These are phyloP conservation scores for Pseudochromis fuscus DNA, from an alignment of 2,797 vertebrate species.

Conservation along the genomic window DNA sequence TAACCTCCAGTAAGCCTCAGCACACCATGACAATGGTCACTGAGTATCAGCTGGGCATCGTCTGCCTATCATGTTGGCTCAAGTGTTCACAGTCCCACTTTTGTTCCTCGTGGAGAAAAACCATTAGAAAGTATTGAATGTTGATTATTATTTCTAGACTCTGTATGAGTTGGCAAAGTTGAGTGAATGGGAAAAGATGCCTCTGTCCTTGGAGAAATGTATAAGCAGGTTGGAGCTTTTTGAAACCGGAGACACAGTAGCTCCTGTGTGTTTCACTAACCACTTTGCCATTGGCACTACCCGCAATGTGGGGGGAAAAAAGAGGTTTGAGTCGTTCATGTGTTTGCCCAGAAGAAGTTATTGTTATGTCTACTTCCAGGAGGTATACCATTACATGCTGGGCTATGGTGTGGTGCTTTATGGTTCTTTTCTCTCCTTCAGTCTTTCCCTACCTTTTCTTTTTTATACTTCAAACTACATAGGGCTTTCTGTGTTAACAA, in stretches of 20 bases:
- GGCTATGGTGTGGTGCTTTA: slow-evolving; percentile 39
- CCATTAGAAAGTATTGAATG: slow-evolving; percentile 12
- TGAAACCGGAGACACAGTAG: slow-evolving; percentile 58
- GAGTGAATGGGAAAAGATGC: slow-evolving; percentile 21
- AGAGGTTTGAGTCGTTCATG: slow-evolving; percentile 58
- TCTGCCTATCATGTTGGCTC: slow-evolving; percentile 5
- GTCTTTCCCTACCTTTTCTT: slow-evolving; percentile 25
- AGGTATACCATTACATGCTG: slow-evolving; percentile 78
- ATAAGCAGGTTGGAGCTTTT: slow-evolving; percentile 45
- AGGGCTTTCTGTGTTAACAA: slow-evolving; percentile 30
- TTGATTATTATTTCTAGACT: slow-evolving; percentile 52
- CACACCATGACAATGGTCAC: slow-evolving; percentile 22
- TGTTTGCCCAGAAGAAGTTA: slow-evolving; percentile 73
- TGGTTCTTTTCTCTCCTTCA: slow-evolving; percentile 8
- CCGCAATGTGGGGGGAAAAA: slow-evolving; percentile 46
- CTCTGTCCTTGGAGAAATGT: slow-evolving; percentile 23
- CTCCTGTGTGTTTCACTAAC: slow-evolving; percentile 58
- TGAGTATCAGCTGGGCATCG: neutral
- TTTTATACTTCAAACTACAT: slow-evolving; percentile 29
- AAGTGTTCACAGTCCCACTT: neutral
- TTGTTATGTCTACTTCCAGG: slow-evolving; percentile 83
- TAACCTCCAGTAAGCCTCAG: slow-evolving; percentile 23
- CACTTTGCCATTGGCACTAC: slow-evolving; percentile 57
- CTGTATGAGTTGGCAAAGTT: slow-evolving; percentile 39
- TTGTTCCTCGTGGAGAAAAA: slow-evolving; percentile 11